Evolutionary conservation across 2,888 invertebrate species (phyloP), one percentile per base, ranked within the genome.

Genomic region (Orthosia cruda): DNA sequence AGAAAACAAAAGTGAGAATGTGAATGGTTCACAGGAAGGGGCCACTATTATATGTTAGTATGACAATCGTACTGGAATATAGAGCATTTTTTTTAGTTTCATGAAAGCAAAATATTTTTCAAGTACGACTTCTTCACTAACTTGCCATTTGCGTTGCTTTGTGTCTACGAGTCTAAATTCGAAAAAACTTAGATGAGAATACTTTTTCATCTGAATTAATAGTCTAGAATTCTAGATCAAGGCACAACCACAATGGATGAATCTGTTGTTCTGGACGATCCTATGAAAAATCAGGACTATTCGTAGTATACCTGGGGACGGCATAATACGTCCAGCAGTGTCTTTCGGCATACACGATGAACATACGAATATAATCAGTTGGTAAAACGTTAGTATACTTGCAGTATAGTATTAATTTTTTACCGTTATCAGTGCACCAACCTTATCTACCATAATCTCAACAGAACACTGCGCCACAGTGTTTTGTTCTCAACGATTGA

Each of bases 1-100:
- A 74, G 74, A 79, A 71, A 80, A 86, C 82, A 87, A 86, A 85
- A 88, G 82, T 85, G 85, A 87, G 84, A 87, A 82, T 84, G 73
- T 76, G 57, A 80, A 55, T 63, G n/a, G 61, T 68, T 71, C 61
- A 74, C 64, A 62, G 57, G 16, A 61, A 59, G 64, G 66, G 26
- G 20, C 59, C 18, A 18, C 26, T 18, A 45, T 45, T 23, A 11
- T 49, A 49, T 57, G n/a, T 55, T 47, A 3, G 23, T 55, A 40
- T 49, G 9, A 9, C 40, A 40, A 40, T 40, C 40, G 40, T 40
- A 40, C 40, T 40, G 40, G 4, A 1, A 40, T 40, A 40, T 40
- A 40, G 40, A 40, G 40, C 9, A 40, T 40, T 9, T 40, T 40
- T 40, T 9, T 40, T n/a, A n/a, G 40, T 40, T 40, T 40, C 40